Conservation (phyloP, 2,113 vertebrate genomes). For the Caranx ignobilis region DNA sequence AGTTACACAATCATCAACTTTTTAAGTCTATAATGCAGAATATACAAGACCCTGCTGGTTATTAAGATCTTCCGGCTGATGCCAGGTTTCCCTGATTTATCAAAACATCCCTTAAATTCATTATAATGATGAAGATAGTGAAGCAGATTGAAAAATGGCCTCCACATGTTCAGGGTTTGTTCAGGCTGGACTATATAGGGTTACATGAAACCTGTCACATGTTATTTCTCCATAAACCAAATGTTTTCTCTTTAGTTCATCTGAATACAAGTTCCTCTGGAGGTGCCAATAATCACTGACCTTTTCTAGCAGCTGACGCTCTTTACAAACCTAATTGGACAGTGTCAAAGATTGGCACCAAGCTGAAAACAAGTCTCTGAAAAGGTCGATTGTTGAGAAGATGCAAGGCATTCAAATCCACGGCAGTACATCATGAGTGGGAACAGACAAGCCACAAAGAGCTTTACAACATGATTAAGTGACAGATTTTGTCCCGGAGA, state of each 20-base stretch:
- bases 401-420: slow-evolving; percentile 21
- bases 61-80: slow-evolving; percentile 2
- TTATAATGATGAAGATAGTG: background rate
- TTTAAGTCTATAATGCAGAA: background rate
- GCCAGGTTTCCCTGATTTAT: background rate
- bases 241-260: background rate
- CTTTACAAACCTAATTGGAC: background rate
- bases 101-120: background rate
- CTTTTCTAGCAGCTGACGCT: background rate
- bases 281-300: background rate
- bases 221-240: background rate
- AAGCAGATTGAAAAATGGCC: background rate
- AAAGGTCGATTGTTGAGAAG: background rate
- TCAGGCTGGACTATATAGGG: background rate
- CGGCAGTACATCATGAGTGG: slow-evolving; percentile 25
- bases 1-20: background rate
- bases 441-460: slow-evolving; percentile 36
- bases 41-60: background rate
- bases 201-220: too few relatives aligned
- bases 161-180: background rate
- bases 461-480: slow-evolving; percentile 41
- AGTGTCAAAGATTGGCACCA: background rate
- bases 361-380: slow-evolving; percentile 8
- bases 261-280: background rate
- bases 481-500: slow-evolving; percentile 22